Evolutionary conservation across 1,140 invertebrate species (phyloP).

Genomic region (Ditylenchus dipsaci): DNA sequence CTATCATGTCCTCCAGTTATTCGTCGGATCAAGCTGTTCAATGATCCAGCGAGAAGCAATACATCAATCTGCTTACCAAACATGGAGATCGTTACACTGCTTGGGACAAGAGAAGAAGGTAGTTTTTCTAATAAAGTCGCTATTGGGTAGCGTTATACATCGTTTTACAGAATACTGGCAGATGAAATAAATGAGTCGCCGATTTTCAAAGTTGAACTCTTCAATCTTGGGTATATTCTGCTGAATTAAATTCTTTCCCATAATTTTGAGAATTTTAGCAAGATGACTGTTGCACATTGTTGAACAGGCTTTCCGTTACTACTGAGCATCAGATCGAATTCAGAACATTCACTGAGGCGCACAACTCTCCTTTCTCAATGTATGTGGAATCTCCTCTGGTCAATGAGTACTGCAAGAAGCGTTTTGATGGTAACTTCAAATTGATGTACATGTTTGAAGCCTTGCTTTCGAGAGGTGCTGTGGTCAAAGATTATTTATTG

Average conservation of each 20-base stretch:
- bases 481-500: conserved; percentile 40
- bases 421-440: conserved; percentile 28
- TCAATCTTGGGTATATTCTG: background rate
- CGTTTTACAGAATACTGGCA: background rate
- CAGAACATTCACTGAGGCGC: conserved; percentile 12
- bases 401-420: conserved; percentile 21
- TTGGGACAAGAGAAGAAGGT: conserved; percentile 1
- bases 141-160: too few species aligned
- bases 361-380: background rate
- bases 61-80: conserved; percentile 19
- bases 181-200: conserved; percentile 22
- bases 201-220: conserved; percentile 20
- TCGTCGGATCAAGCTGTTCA: conserved; percentile 20
- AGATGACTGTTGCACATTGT: conserved; percentile 12
- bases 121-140: background rate
- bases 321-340: conserved; percentile 24
- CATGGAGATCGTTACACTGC: conserved; percentile 21
- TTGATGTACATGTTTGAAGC: conserved; percentile 42
- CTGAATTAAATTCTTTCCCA: background rate
- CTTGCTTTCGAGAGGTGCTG: conserved; percentile 34
- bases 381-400: conserved; percentile 15
- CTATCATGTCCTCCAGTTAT: conserved; percentile 21
- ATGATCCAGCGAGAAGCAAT: conserved; percentile 6
- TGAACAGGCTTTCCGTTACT: conserved; percentile 21
- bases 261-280: conserved; percentile 13